phyloP scores from a whole-genome alignment of 37 sponge, comb jelly and placozoan species.

The Theonella swinhoei region DNA sequence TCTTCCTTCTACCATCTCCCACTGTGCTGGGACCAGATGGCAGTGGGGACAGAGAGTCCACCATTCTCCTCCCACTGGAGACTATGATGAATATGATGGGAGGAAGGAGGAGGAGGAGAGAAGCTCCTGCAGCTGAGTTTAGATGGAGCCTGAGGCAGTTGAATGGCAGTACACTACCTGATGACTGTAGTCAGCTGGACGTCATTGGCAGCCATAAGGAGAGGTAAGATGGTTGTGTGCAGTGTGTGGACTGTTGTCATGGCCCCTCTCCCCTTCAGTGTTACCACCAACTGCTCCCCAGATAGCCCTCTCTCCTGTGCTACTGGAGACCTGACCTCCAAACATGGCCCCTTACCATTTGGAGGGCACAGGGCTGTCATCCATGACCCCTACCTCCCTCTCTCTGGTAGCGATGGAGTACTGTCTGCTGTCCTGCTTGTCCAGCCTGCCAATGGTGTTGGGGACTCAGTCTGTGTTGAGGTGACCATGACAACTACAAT shows the following conservation, averaged over 20 bases:
- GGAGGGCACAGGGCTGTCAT: constrained; percentile 13
- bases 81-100: no score
- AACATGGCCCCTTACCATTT: constrained; percentile 57
- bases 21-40: no score
- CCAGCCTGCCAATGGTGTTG: background rate
- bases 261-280: background rate
- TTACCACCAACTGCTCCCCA: background rate
- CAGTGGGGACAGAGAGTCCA: no score
- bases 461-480: background rate
- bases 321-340: constrained; percentile 67
- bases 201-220: background rate
- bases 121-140: background rate
- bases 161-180: background rate
- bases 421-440: constrained; percentile 1
- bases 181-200: background rate
- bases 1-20: background rate
- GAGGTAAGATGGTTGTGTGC: no score
- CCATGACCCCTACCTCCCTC: constrained; percentile 76
- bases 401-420: constrained; percentile 39
- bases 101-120: background rate
- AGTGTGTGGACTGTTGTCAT: background rate
- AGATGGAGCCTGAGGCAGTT: background rate
- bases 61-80: no score
- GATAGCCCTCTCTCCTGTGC: constrained; percentile 53
- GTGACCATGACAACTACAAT: background rate